Base-by-base conservation (phyloP, 2,888 invertebrate species). In the Eulithis testata region DNA sequence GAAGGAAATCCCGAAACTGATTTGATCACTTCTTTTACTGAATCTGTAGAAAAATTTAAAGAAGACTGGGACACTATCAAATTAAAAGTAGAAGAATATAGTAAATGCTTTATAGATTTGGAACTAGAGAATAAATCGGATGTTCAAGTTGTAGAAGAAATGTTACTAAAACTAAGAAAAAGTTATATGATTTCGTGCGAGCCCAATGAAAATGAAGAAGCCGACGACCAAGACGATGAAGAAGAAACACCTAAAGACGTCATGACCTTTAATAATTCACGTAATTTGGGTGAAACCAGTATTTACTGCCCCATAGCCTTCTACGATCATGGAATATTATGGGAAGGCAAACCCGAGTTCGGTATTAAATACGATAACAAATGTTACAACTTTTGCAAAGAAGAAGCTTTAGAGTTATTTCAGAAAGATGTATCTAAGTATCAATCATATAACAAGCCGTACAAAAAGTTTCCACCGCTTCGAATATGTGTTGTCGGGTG, bases 221-320 rank as follows among this genome's bases (percentile, higher is more conserved):
- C 68, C 27, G 82, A 81, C 47, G 73, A 74, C 53, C 68, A 73
- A 49, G 83, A 81, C 11, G 81, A 85, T 27, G 87, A 84, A 68
- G 74, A 81, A 47, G 78, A 79, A 40, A 61, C 47, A 1, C 59
- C 75, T 43, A 84, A 84, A 73, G 82, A 91, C 72, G 66, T 78
- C 36, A 66, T 86, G 21, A 81, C 72, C 3, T 80, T 80, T 67
- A 91, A 90, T 71, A 80, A 85, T 59, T 63, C 81, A 49, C 79
- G 89, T 58, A 85, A 85, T 65, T 89, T 94, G 61, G 94, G 95
- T n/a, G 94, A 94, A 78, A 94, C 94, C 1, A 87, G 86, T 68
- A 75, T 89, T 72, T 96, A 93, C 75, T 96, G 96, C 76, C 96
- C 96, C 0, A 91, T 95, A 43, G 87, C 94, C n/a, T 94, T 92